These are phyloP conservation scores for Lasioglossum malachurum DNA, from an alignment of 2,888 invertebrate genomes.

Conservation along the genomic window DNA sequence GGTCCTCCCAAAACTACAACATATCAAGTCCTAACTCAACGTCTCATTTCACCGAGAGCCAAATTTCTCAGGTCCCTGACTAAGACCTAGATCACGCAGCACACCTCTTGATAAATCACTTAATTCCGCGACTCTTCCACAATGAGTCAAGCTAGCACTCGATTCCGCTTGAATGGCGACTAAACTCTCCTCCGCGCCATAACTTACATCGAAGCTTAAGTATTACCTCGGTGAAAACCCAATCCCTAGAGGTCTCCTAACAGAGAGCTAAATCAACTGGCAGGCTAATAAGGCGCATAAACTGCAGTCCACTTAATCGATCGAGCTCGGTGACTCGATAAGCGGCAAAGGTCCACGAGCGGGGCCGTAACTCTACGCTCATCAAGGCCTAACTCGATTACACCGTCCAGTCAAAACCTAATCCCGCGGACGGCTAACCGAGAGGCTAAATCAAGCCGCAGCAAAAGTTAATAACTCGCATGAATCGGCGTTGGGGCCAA, in stretches of 20 bases:
- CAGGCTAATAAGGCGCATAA: background rate
- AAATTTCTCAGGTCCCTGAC: background rate
- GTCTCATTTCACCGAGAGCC: background rate
- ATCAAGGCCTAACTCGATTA: slow-evolving; percentile 4
- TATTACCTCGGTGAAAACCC: background rate
- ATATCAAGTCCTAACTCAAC: background rate
- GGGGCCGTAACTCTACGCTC: background rate
- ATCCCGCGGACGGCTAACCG: background rate
- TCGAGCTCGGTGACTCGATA: background rate
- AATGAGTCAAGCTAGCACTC: background rate
- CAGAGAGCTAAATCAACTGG: slow-evolving; percentile 4
- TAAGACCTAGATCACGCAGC: background rate
- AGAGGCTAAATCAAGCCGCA: background rate
- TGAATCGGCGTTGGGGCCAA: background rate
- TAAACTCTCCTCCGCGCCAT: background rate
- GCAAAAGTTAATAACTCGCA: slow-evolving; percentile 8
- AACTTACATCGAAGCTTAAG: background rate
- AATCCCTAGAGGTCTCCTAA: background rate
- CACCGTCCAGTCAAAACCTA: background rate
- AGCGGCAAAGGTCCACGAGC: background rate
- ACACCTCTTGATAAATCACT: background rate
- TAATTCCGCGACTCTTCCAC: background rate
- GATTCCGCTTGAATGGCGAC: background rate
- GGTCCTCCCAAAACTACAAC: too few species aligned
- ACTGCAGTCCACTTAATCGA: background rate